phyloP scores from a whole-genome alignment of 2,113 vertebrate species.

The Carassius carassius region DNA sequence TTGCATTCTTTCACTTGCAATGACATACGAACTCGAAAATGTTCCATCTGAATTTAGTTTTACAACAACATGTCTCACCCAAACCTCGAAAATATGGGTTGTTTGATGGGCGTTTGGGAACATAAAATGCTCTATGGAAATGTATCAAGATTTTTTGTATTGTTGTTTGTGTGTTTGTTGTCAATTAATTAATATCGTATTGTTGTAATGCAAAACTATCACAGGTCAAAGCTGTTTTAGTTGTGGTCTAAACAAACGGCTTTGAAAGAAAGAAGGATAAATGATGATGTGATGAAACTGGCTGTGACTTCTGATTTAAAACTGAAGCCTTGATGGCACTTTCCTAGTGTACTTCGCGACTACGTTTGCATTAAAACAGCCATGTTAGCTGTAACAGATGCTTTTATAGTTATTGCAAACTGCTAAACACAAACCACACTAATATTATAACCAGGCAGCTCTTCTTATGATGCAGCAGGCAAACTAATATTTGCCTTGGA shows the following conservation, averaged over 20 bases:
- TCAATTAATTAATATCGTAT: not conserved
- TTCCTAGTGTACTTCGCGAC: constrained; percentile 20
- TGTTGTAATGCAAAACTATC: not conserved
- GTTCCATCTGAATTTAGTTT: constrained; percentile 67
- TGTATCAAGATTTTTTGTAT: not conserved
- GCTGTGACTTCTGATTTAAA: constrained; percentile 38
- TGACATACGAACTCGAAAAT: constrained; percentile 67
- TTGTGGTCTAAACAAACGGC: not conserved
- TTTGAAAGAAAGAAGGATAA: not conserved
- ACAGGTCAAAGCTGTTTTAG: not conserved
- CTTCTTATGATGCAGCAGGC: constrained; percentile 61
- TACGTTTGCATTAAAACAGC: constrained; percentile 45
- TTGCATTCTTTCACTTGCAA: constrained; percentile 56
- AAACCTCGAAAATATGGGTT: constrained; percentile 66
- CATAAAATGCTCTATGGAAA: constrained; percentile 14
- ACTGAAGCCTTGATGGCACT: not conserved
- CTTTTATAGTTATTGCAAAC: constrained; percentile 57
- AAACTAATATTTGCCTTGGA: constrained; percentile 62
- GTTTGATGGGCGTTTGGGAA: constrained; percentile 66
- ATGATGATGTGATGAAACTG: constrained; percentile 32
- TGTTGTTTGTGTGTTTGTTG: not conserved
- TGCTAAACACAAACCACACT: constrained; percentile 58
- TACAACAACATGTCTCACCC: constrained; percentile 66
- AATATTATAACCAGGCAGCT: constrained; percentile 63
- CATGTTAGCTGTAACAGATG: constrained; percentile 58